Percentiles rank a stretch among this genome's conserved stretches.
These are phyloP conservation scores for Phyllotreta cruciferae DNA, from an alignment of 2,888 invertebrate genomes.

Conservation along the genomic window DNA sequence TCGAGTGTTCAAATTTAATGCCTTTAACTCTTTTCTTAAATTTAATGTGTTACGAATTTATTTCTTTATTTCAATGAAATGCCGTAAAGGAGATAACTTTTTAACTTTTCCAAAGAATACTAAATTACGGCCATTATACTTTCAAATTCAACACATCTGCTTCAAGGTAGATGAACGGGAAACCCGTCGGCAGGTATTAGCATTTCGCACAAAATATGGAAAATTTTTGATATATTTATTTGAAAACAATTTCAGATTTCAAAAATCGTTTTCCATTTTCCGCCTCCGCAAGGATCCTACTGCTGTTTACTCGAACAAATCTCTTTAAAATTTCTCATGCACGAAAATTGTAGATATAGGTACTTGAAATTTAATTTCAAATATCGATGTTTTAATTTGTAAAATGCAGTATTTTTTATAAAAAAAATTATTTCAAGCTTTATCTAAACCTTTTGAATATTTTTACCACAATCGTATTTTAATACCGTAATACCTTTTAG, in stretches of 20 bases:
- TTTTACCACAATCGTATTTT: no score
- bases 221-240: conserved; percentile 4
- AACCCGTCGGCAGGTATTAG: conserved; percentile 1
- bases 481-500: no score
- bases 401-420: no score
- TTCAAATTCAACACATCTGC: conserved; percentile 15
- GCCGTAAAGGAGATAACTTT: conserved; percentile 7
- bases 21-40: not conserved
- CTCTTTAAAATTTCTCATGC: no score
- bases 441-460: no score
- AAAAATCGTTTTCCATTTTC: no score
- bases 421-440: no score
- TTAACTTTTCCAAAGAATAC: conserved; percentile 9
- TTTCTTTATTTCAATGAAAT: conserved; percentile 9
- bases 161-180: conserved; percentile 9
- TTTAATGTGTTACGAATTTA: not conserved
- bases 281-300: no score
- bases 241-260: conserved; percentile 1
- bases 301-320: no score
- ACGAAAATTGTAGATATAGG: no score
- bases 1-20: not conserved
- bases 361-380: no score
- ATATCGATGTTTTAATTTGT: no score
- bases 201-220: conserved; percentile 3
- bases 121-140: conserved; percentile 11